These are phyloP conservation scores for Cheirogaleus medius DNA, from an alignment of 2,113 vertebrate genomes.

Conservation along the genomic window DNA sequence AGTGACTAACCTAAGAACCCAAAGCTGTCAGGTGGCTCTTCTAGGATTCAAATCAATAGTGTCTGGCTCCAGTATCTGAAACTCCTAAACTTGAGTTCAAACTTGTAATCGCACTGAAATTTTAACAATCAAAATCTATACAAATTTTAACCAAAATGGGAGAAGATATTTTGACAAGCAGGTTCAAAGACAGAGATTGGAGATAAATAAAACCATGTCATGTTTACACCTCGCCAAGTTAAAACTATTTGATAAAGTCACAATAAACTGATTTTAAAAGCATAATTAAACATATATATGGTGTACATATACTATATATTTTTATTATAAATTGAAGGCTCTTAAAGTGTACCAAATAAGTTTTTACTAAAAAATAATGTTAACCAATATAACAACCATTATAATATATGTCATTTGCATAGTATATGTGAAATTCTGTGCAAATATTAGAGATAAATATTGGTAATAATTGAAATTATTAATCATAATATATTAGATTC, in stretches of 20 bases:
- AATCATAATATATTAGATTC: neutral
- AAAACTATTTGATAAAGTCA: neutral
- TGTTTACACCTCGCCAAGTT: neutral
- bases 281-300: neutral
- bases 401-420: neutral
- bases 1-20: neutral
- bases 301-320: neutral
- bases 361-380: constrained; percentile 42
- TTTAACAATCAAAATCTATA: neutral
- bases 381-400: neutral
- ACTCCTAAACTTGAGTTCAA: neutral
- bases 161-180: neutral
- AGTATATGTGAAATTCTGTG: neutral
- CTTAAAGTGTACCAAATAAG: neutral
- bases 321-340: neutral
- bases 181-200: neutral
- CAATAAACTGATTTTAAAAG: constrained; percentile 15
- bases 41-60: neutral
- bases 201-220: neutral
- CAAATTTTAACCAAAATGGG: neutral
- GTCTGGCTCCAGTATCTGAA: neutral
- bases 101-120: neutral
- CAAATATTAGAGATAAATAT: constrained; percentile 25
- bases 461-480: constrained; percentile 18
- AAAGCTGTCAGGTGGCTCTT: neutral